A percentile compares a stretch with the other conserved stretches of the same genome.
phyloP scores from a whole-genome alignment of 2,888 invertebrate species.

The Zonitis immaculata region DNA sequence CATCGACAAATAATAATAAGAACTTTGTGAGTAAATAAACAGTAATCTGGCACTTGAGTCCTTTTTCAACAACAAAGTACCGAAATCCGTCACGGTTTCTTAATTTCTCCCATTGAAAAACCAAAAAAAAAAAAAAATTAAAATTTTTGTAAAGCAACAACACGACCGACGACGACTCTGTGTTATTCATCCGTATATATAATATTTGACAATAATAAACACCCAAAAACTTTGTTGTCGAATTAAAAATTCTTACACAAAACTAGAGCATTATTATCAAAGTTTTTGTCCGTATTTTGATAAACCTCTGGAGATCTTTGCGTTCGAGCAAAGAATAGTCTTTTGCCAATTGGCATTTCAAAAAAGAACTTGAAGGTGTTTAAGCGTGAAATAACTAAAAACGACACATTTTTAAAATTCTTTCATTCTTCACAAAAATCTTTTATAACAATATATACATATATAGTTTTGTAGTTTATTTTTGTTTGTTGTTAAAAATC shows the following conservation, averaged over 20 bases:
- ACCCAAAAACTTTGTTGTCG: not conserved
- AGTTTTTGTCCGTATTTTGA: not conserved
- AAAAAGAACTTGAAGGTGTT: not conserved
- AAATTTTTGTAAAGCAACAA: not conserved
- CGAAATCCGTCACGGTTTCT: conserved; percentile 23
- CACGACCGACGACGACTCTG: too few relatives aligned
- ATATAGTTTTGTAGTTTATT: too few relatives aligned
- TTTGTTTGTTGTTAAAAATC: too few relatives aligned
- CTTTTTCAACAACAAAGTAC: conserved; percentile 9
- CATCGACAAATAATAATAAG: not conserved
- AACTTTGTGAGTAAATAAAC: conserved; percentile 2
- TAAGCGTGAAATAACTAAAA: not conserved
- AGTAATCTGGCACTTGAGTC: conserved; percentile 17
- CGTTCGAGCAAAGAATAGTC: not conserved
- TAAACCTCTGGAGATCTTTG: not conserved
- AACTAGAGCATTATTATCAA: not conserved
- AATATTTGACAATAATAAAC: too few relatives aligned
- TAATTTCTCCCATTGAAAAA: conserved; percentile 16
- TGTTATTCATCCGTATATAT: too few relatives aligned
- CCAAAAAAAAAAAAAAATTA: too few relatives aligned
- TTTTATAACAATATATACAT: too few relatives aligned
- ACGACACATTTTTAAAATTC: not conserved
- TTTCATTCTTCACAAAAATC: not conserved
- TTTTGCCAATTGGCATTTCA: not conserved
- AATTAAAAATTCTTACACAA: conserved; percentile 1